Evolutionary conservation across 2,797 vertebrate species (phyloP).

Genomic region (Poecile montanus): DNA sequence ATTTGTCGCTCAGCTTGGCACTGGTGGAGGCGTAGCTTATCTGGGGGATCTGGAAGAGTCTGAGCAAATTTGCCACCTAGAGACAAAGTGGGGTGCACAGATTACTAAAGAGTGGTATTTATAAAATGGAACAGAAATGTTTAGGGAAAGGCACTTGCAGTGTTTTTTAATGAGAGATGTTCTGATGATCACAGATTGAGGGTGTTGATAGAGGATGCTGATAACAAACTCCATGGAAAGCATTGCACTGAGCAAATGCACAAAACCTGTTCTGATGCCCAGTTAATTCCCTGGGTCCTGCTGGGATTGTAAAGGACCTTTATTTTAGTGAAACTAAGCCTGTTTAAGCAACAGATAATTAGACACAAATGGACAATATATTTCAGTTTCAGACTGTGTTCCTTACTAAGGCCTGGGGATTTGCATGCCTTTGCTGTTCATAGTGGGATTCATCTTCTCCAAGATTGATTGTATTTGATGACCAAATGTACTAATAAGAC

Average conservation of each 20-base stretch:
- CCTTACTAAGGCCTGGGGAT: background rate
- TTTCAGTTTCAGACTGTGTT: background rate
- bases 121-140: background rate
- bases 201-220: background rate
- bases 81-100: background rate
- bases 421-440: background rate
- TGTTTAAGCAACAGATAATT: background rate
- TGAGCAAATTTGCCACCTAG: constrained; percentile 95
- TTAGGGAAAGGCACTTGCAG: background rate
- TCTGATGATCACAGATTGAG: background rate
- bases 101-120: background rate
- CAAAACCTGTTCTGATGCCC: background rate
- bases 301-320: background rate
- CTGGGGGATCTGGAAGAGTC: constrained; percentile 98
- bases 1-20: constrained; percentile 97
- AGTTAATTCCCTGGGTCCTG: background rate
- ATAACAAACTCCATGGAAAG: background rate
- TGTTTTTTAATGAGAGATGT: background rate
- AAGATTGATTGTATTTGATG: background rate
- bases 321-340: background rate
- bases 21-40: constrained; percentile 99
- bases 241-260: background rate
- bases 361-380: background rate
- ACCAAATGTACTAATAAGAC: background rate
- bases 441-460: background rate